Conservation (phyloP, 1,140 invertebrate species). For the fruit fly (Drosophila melanogaster) region Release_6_plus_ISO1_MT NT_033779.5:14875501-14876000, state of each 20-base stretch:
- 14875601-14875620: conserved; percentile 29
- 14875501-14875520: conserved; percentile 50
- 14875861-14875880: neutral
- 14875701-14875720: conserved; percentile 1
- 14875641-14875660: conserved; percentile 53
- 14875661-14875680: conserved; percentile 50
- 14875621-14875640: conserved; percentile 51
- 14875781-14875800: conserved; percentile 55
- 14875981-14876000: conserved; percentile 3
- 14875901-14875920: conserved; percentile 59
- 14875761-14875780: conserved; percentile 51
- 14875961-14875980: no score
- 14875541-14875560: conserved; percentile 49
- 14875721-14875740: neutral
- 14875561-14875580: conserved; percentile 40
- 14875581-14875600: conserved; percentile 16
- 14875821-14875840: conserved; percentile 48
- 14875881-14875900: conserved; percentile 43
- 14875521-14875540: conserved; percentile 43
- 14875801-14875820: conserved; percentile 59
- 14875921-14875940: conserved; percentile 45
- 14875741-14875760: conserved; percentile 38
- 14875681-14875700: conserved; percentile 57
- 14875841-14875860: conserved; percentile 39
- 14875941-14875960: conserved; percentile 34